Conservation (phyloP, 2,113 vertebrate genomes). For the Heterochromis multidens region DNA sequence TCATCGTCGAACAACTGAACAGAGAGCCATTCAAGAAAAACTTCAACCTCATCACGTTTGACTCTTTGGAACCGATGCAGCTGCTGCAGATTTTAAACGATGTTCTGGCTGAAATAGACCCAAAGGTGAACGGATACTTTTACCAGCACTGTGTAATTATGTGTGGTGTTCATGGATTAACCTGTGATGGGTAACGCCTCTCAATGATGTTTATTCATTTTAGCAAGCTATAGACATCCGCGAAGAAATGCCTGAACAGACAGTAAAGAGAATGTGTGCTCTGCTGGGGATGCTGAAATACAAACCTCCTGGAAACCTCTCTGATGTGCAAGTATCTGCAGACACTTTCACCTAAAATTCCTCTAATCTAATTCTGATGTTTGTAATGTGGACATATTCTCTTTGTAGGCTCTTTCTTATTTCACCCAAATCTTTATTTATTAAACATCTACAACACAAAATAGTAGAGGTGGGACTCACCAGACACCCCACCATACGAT, state of each 20-base stretch:
- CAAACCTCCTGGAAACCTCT: slow-evolving; percentile 82
- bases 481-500: too few species aligned
- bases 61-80: slow-evolving; percentile 90
- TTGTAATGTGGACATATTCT: background rate
- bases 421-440: background rate
- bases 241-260: slow-evolving; percentile 94
- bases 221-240: slow-evolving; percentile 94
- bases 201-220: background rate
- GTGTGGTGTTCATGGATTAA: background rate
- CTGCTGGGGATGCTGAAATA: slow-evolving; percentile 94
- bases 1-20: slow-evolving; percentile 93
- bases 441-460: background rate
- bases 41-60: slow-evolving; percentile 94
- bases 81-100: slow-evolving; percentile 92
- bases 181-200: background rate
- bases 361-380: background rate
- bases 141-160: background rate
- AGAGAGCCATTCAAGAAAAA: slow-evolving; percentile 93
- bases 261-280: slow-evolving; percentile 88
- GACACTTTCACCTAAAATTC: background rate
- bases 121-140: slow-evolving; percentile 81
- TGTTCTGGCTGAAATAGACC: slow-evolving; percentile 93
- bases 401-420: background rate
- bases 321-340: slow-evolving; percentile 81
- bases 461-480: too few species aligned